Conservation (phyloP, 2,888 invertebrate species). For the Lucinisca nassula region DNA sequence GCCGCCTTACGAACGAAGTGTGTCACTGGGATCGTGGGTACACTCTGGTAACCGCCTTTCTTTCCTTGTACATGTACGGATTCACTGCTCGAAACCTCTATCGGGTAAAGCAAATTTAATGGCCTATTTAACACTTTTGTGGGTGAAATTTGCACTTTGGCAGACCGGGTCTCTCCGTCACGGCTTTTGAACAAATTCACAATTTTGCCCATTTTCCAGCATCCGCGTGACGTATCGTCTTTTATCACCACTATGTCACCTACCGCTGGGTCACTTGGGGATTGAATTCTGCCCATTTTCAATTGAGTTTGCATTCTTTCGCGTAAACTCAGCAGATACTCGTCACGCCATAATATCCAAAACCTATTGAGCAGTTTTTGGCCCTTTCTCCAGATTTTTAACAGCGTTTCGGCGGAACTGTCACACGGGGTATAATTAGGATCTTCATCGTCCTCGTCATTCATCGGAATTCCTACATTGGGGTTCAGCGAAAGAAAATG, state of each 20-base stretch:
- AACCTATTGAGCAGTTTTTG: conserved; percentile 18
- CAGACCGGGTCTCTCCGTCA: conserved; percentile 15
- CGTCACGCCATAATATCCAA: conserved; percentile 30
- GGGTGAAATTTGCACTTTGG: not conserved
- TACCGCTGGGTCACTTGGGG: not conserved
- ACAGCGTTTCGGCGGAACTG: not conserved
- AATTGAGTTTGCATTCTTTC: conserved; percentile 3
- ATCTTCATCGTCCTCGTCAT: conserved; percentile 20
- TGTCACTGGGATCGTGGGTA: not conserved
- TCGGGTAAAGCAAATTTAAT: conserved; percentile 26
- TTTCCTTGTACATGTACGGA: not conserved
- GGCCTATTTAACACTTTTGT: conserved; percentile 10
- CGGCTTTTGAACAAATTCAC: not conserved
- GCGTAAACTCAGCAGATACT: conserved; percentile 15
- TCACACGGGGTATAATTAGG: not conserved
- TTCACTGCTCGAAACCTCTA: not conserved
- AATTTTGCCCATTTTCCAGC: conserved; percentile 22
- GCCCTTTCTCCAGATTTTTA: conserved; percentile 35
- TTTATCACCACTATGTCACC: conserved; percentile 10
- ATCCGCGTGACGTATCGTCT: conserved; percentile 24
- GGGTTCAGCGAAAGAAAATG: conserved; percentile 39
- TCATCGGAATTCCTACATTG: conserved; percentile 19
- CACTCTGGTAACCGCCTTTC: too few species aligned
- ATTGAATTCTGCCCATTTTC: conserved; percentile 1
- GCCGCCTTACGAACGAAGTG: not conserved